phyloP scores from a whole-genome alignment of 30 jellyfish, hydroid and myxozoan species.

The Cassiopea xamachana region DNA sequence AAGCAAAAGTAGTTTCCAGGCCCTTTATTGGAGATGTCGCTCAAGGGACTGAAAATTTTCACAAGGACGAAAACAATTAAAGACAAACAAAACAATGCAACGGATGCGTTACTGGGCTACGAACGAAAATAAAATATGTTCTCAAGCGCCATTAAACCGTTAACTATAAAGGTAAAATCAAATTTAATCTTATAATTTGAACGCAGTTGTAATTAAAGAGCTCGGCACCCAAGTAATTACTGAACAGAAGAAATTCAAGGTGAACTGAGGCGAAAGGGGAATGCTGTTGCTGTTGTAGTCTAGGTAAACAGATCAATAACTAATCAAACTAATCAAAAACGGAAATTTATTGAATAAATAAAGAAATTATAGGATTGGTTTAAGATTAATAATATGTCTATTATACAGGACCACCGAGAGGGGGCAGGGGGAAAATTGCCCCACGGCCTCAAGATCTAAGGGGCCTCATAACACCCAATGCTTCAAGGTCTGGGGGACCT shows the following conservation, averaged over 20 bases:
- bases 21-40: slow-evolving; percentile 1
- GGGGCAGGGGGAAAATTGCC: too few species aligned
- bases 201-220: not conserved
- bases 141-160: not conserved
- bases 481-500: too few species aligned
- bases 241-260: too few species aligned
- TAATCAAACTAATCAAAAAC: too few species aligned
- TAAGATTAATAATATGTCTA: too few species aligned
- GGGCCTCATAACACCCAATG: too few species aligned
- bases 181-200: not conserved
- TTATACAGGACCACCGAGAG: too few species aligned
- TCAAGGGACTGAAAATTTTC: not conserved
- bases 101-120: slow-evolving; percentile 23
- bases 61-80: slow-evolving; percentile 17
- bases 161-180: not conserved
- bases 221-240: not conserved
- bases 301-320: not conserved
- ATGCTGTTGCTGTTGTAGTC: not conserved
- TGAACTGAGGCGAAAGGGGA: not conserved
- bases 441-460: too few species aligned
- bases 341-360: too few species aligned
- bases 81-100: not conserved
- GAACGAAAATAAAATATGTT: not conserved
- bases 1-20: slow-evolving; percentile 4
- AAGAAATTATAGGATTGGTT: too few species aligned